phyloP scores from a whole-genome alignment of 2,888 invertebrate species.

The Oxytorus armatus region DNA sequence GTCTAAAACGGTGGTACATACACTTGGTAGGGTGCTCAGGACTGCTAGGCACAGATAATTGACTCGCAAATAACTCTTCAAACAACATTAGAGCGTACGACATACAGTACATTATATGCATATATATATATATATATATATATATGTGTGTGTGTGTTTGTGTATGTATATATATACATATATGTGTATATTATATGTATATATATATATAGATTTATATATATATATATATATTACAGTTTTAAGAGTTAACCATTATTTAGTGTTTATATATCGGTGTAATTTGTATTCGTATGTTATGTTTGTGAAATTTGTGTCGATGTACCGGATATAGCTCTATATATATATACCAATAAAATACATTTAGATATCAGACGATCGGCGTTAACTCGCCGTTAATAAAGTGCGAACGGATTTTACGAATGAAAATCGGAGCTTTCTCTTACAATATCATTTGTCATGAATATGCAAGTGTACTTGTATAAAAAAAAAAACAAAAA shows the following conservation, averaged over 20 bases:
- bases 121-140: conserved; percentile 61
- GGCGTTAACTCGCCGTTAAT: conserved; percentile 13
- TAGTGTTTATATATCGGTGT: conserved; percentile 63
- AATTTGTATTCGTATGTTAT: conserved; percentile 46
- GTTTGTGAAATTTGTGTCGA: conserved; percentile 49
- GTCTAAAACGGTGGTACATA: conserved; percentile 83
- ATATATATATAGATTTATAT: conserved; percentile 51
- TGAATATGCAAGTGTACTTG: too few relatives aligned
- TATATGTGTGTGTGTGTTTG: too few relatives aligned
- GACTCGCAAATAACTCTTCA: conserved; percentile 87
- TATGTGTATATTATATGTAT: conserved; percentile 27
- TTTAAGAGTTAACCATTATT: conserved; percentile 65
- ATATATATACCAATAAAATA: conserved; percentile 75
- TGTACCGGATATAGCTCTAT: conserved; percentile 73
- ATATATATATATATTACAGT: conserved; percentile 57
- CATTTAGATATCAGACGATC: conserved; percentile 71
- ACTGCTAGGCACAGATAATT: conserved; percentile 88
- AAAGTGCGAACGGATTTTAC: not conserved
- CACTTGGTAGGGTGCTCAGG: conserved; percentile 84
- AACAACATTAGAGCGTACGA: conserved; percentile 85
- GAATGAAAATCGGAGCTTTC: not conserved
- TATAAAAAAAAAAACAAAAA: too few relatives aligned
- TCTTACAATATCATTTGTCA: too few relatives aligned
- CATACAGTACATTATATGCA: conserved; percentile 80
- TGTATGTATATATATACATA: conserved; percentile 56